These are phyloP conservation scores for Trichomycterus rosablanca DNA, from an alignment of 2,113 vertebrate species.

Conservation along the genomic window DNA sequence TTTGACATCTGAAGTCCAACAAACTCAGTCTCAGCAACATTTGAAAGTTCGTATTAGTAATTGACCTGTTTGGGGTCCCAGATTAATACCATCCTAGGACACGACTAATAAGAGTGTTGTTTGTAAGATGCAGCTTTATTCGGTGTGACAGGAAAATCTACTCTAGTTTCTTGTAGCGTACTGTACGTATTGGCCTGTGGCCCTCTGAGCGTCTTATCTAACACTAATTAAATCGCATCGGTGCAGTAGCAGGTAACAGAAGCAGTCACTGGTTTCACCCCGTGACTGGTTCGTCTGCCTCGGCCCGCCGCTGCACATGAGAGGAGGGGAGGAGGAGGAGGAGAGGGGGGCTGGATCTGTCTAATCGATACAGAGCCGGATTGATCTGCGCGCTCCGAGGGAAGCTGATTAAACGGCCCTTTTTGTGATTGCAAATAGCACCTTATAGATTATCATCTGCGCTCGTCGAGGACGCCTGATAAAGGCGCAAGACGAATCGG, in stretches of 20 bases:
- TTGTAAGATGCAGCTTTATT: too few relatives aligned
- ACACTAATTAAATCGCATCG: neutral
- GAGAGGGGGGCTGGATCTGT: constrained; percentile 34
- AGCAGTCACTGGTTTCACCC: constrained; percentile 8
- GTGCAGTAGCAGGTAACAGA: neutral
- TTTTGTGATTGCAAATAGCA: constrained; percentile 69
- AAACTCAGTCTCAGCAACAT: too few relatives aligned
- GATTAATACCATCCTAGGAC: too few relatives aligned
- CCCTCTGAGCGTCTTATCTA: neutral
- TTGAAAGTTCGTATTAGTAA: too few relatives aligned
- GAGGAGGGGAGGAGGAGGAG: neutral
- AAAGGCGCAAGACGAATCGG: too few relatives aligned
- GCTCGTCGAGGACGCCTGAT: constrained; percentile 12
- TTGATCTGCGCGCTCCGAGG: constrained; percentile 61
- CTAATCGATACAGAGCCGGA: constrained; percentile 63
- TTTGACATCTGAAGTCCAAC: too few relatives aligned
- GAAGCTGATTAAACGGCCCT: constrained; percentile 61
- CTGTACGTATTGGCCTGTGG: too few relatives aligned
- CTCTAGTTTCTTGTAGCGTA: too few relatives aligned
- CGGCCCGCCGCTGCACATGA: neutral
- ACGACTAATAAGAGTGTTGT: too few relatives aligned
- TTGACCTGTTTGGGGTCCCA: too few relatives aligned
- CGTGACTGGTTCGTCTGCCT: constrained; percentile 20
- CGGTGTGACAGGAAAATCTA: too few relatives aligned
- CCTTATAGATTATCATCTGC: constrained; percentile 56